Evolutionary conservation across 1,140 invertebrate species (phyloP), one percentile per base, ranked within the genome.

Genomic region (Bombus vancouverensis): DNA sequence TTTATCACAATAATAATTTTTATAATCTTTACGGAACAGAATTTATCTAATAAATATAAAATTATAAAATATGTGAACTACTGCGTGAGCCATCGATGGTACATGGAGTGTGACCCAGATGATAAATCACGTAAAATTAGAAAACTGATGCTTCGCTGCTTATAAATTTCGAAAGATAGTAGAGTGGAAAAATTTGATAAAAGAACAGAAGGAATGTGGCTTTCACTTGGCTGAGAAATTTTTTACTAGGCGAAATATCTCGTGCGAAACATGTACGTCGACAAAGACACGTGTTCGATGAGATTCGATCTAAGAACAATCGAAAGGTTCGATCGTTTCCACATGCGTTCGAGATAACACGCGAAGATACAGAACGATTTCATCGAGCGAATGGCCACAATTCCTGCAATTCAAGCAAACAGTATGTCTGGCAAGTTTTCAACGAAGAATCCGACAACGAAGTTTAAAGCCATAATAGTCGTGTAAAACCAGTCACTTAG

Each of bases 171-270:
- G n/a, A 32, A 18, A 66, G n/a, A 32, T 22, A 53, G 18, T 28
- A 6, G 5, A 25, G 18, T 28, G 34, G 39, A 25, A 71, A 9
- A 39, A 34, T 66, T 66, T 66, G 18, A 39, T 22, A 13, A 68
- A 53, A 6, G 4, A 28, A 28, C 12, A 44, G n/a, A 39, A 62
- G 37, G 34, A 66, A 81, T 37, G 73, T 57, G 32, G 6, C 37
- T 42, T 39, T 28, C 32, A 59, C 34, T 89, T 83, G 72, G 77
- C 73, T 39, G 18, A 8, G 18, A 13, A 84, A 73, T 74, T 87
- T n/a, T 89, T 87, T 87, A 85, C 77, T 81, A 87, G 76, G 32
- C 39, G 62, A 47, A 22, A 53, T 34, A 71, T 78, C 74, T 76
- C 79, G 75, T 72, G 80, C 76, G 82, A 79, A 53, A 70, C 76